Base-by-base conservation (phyloP, 2,113 vertebrate species). In the Prinia subflava region DNA sequence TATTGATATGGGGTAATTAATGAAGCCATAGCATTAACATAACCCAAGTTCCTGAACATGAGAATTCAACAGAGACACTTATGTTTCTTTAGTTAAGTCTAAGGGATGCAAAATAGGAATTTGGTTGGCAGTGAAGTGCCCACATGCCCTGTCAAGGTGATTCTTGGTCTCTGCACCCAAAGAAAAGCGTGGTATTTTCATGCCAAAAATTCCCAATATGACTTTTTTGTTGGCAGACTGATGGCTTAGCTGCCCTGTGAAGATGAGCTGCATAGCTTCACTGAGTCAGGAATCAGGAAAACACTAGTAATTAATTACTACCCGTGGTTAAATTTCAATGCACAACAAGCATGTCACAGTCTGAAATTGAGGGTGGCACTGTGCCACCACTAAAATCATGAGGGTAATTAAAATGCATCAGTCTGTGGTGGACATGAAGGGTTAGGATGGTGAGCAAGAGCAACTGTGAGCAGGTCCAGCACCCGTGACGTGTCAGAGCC, bases 1-100 rank as follows among this genome's bases (percentile, higher is more conserved):
- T 97, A 98, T 95, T 97, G 98, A 97, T 96, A 97, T 67, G 96
- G 97, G 92, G 97, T 98, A 98, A 98, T 98, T 98, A 98, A 97
- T 95, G 96, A 96, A 98, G 97, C 96, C 80, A 59, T 31, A 95
- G 97, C 96, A 97, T 96, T 98, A 98, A 96, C 97, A 96, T 94
- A 96, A 97, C 97, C 97, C 92, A 85, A 97, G 96, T 96, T 96
- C 95, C 97, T 96, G 88, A 96, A 93, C 92, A 83, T 47, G 95
- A 63, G 49, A 95, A 97, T 84, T 97, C 97, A 92, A n/a, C 91
- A 5, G 76, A 96, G 97, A 94, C 92, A 59, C 70, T 83, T 57
- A 22, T 0, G 44, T 59, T 87, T 84, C 96, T 68, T 80, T 71
- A 75, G 91, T 50, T 78, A 93, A 89, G 95, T n/a, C 60, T 70